Evolutionary conservation across 2,113 vertebrate genomes (phyloP).

Genomic region (Sphyrna mokarran): DNA sequence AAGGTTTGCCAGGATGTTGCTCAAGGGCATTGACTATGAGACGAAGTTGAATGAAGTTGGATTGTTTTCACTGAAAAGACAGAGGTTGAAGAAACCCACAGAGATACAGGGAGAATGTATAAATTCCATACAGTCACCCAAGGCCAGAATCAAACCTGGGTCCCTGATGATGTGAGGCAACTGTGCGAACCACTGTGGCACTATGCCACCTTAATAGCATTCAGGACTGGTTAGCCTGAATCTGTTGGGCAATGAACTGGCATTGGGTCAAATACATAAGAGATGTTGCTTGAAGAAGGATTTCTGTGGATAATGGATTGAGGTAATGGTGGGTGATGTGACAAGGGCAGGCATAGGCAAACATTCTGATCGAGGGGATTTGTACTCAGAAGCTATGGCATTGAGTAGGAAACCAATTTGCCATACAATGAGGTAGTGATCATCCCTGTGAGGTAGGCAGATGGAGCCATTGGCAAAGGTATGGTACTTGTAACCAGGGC

Average conservation of each 20-base stretch:
- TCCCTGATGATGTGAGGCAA: no score
- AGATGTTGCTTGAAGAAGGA: background rate
- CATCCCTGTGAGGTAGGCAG: background rate
- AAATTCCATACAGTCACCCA: no score
- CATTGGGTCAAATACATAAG: background rate
- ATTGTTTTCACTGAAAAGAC: no score
- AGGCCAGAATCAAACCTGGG: no score
- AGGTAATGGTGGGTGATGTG: background rate
- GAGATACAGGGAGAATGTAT: no score
- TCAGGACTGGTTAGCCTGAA: background rate
- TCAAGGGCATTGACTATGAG: no score
- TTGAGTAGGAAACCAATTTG: background rate
- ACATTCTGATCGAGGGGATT: background rate
- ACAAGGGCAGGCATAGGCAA: background rate
- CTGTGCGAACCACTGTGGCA: no score
- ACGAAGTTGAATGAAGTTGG: no score
- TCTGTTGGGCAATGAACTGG: background rate
- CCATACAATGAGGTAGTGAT: background rate
- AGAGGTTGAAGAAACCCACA: no score
- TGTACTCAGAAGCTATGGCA: background rate
- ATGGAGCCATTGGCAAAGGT: background rate
- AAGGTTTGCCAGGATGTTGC: no score
- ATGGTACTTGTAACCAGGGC: background rate
- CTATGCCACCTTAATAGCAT: background rate
- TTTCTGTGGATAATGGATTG: background rate